These are phyloP conservation scores for Cephus sareptanus DNA, from an alignment of 2,888 invertebrate species.

Conservation along the genomic window DNA sequence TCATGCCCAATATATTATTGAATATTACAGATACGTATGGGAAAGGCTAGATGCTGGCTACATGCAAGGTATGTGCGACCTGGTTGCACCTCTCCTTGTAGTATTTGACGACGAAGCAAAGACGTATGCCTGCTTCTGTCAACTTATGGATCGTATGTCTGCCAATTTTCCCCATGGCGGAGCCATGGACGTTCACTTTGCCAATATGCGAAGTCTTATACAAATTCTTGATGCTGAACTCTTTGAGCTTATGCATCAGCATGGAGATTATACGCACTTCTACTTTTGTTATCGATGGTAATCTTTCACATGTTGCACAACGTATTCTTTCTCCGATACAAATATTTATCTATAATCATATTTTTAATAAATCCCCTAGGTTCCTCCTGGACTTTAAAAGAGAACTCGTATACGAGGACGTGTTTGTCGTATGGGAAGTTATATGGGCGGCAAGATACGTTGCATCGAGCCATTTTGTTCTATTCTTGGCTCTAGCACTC, in stretches of 20 bases:
- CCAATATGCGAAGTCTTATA: conserved; percentile 91
- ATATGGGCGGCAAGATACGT: conserved; percentile 95
- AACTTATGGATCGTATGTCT: conserved; percentile 89
- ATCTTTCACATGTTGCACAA: not conserved
- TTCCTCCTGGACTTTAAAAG: conserved; percentile 96
- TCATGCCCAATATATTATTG: not conserved
- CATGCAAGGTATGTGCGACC: conserved; percentile 98
- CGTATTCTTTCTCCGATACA: not conserved
- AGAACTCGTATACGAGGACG: conserved; percentile 92
- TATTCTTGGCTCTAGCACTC: conserved; percentile 92
- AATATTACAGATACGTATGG: conserved; percentile 88
- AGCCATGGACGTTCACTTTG: conserved; percentile 96
- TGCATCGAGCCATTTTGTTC: conserved; percentile 88
- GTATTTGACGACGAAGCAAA: conserved; percentile 92
- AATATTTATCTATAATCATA: not conserved
- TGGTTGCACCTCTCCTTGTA: conserved; percentile 92
- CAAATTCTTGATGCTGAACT: conserved; percentile 93
- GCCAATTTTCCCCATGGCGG: conserved; percentile 93
- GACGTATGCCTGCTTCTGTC: conserved; percentile 91
- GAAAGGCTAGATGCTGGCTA: conserved; percentile 94
- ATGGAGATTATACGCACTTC: conserved; percentile 96
- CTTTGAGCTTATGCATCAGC: conserved; percentile 93
- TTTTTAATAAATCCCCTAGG: not conserved
- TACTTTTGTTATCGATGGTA: conserved; percentile 97
- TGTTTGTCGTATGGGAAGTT: conserved; percentile 93